Evolutionary conservation across 2,797 vertebrate genomes (phyloP).

Genomic region (Bradypodion pumilum): DNA sequence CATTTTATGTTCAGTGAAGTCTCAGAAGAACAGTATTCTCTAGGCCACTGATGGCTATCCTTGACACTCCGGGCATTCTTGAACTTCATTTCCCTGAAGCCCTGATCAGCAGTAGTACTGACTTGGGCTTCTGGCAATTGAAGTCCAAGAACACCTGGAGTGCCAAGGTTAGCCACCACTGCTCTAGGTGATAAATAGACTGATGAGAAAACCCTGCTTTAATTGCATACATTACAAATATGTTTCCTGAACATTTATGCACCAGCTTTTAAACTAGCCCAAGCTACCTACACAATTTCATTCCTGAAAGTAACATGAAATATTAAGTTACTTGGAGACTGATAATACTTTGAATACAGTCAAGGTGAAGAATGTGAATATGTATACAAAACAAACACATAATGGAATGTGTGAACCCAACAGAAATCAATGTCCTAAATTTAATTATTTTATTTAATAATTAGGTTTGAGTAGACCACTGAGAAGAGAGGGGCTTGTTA

Average conservation of each 20-base stretch:
- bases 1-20: constrained; percentile 59
- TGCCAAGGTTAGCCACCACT: no score
- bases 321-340: background rate
- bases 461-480: no score
- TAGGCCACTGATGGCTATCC: background rate
- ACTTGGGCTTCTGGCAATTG: no score
- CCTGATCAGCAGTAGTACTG: no score
- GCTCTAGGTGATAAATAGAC: constrained; percentile 57
- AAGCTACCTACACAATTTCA: constrained; percentile 40
- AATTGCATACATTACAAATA: constrained; percentile 44
- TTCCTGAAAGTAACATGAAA: constrained; percentile 33
- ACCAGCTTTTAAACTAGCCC: constrained; percentile 53
- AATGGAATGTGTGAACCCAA: background rate
- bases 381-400: background rate
- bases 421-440: no score
- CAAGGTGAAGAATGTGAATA: constrained; percentile 22
- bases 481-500: no score
- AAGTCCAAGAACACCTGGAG: no score
- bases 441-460: no score
- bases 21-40: constrained; percentile 51
- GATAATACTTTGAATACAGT: constrained; percentile 7
- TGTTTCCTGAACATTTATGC: constrained; percentile 46
- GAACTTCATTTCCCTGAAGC: background rate
- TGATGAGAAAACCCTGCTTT: constrained; percentile 40
- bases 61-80: background rate